Conservation (phyloP, 1,140 invertebrate species). For the Trichogramma pretiosum region DNA sequence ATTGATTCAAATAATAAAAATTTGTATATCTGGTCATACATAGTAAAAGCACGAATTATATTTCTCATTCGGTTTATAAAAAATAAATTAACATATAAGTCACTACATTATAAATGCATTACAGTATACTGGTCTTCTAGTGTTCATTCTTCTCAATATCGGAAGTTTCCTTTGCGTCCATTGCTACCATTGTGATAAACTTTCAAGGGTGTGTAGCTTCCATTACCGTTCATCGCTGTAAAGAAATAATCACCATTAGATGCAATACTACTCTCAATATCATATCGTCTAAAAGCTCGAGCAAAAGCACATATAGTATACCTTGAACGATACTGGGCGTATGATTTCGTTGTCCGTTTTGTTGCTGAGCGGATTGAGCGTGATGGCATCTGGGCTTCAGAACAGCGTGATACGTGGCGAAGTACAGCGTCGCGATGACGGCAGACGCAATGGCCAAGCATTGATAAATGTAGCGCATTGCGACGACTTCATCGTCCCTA, state of each 20-base stretch:
- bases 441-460: conserved; percentile 56
- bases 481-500: conserved; percentile 27
- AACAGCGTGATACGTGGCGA: conserved; percentile 60
- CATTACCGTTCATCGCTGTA: conserved; percentile 58
- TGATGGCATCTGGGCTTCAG: conserved; percentile 62
- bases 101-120: conserved; percentile 10
- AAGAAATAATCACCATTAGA: conserved; percentile 10
- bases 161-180: conserved; percentile 67
- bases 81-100: conserved; percentile 8
- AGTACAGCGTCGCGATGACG: conserved; percentile 55
- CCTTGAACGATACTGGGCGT: conserved; percentile 43
- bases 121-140: background rate
- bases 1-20: too few relatives aligned
- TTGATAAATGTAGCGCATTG: conserved; percentile 45
- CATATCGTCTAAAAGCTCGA: background rate
- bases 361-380: conserved; percentile 50
- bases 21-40: too few relatives aligned
- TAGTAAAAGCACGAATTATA: too few relatives aligned
- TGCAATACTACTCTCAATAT: background rate
- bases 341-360: conserved; percentile 43
- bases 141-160: conserved; percentile 49
- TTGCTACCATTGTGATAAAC: conserved; percentile 71
- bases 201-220: conserved; percentile 64
- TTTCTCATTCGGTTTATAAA: too few relatives aligned
- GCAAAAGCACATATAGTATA: conserved; percentile 30